phyloP scores from a whole-genome alignment of 2,113 vertebrate species.

The Rhodinocichla rosea region DNA sequence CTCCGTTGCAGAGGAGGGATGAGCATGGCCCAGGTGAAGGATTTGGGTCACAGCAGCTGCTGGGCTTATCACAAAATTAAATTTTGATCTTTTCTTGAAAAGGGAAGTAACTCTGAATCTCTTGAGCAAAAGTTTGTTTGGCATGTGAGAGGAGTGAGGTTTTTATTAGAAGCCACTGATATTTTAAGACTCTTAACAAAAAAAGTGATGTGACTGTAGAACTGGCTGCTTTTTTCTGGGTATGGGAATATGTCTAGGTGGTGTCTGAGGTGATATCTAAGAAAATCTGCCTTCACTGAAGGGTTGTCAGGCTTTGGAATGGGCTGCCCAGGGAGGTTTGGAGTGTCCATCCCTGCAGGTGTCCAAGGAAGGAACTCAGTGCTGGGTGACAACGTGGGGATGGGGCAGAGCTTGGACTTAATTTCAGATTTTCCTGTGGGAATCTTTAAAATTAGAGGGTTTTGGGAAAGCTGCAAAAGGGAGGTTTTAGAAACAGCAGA shows the following conservation, averaged over 20 bases:
- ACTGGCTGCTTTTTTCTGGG: neutral
- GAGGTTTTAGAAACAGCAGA: neutral
- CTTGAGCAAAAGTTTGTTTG: neutral
- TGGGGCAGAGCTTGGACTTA: accelerated
- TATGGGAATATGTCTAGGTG: accelerated
- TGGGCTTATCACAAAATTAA: neutral
- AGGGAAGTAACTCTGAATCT: neutral
- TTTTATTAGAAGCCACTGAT: neutral
- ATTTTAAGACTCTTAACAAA: neutral
- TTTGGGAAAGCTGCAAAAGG: neutral
- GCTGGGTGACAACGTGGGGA: neutral
- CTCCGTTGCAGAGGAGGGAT: accelerated
- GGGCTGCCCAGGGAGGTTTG: neutral
- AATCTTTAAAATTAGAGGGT: neutral
- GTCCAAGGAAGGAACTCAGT: neutral
- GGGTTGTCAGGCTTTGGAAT: neutral
- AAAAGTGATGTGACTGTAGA: neutral
- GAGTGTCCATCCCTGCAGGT: neutral
- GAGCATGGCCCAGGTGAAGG: accelerated
- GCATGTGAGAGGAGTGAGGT: neutral
- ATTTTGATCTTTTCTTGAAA: neutral
- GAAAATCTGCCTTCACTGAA: neutral
- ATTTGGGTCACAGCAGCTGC: neutral
- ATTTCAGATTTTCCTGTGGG: neutral
- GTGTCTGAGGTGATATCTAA: neutral